Evolutionary conservation across 2,888 invertebrate genomes (phyloP).

Genomic region (Adelphocoris suturalis): DNA sequence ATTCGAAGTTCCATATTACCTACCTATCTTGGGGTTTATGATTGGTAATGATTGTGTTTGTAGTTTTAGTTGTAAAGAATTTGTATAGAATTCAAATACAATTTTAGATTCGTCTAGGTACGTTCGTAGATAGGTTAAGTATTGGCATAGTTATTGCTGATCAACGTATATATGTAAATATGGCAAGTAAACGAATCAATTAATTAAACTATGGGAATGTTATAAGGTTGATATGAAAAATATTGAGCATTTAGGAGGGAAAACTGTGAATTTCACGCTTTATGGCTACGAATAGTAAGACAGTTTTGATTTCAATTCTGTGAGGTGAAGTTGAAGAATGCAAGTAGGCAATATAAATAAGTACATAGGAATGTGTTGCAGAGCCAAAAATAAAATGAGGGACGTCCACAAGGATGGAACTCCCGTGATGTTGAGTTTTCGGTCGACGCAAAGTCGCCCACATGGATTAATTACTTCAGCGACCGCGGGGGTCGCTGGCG

Average conservation of each 20-base stretch:
- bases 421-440: constrained; percentile 36
- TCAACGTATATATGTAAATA: too few species aligned
- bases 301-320: neutral
- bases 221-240: neutral
- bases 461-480: neutral
- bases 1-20: too few species aligned
- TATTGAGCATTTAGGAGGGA: neutral
- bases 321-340: constrained; percentile 2
- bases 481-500: neutral
- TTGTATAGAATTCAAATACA: too few species aligned
- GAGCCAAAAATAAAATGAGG: constrained; percentile 14
- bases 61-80: too few species aligned
- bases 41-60: too few species aligned
- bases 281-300: neutral
- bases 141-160: too few species aligned
- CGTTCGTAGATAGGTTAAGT: too few species aligned
- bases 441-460: constrained; percentile 2
- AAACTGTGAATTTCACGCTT: neutral
- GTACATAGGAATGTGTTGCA: constrained; percentile 23
- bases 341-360: neutral
- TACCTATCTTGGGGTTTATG: too few species aligned
- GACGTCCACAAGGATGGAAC: neutral
- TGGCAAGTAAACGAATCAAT: too few species aligned
- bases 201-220: too few species aligned
- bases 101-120: too few species aligned